A percentile compares a stretch with the other conserved stretches of the same genome.
Evolutionary conservation across 2,797 vertebrate species (phyloP).

Genomic region (Danio albolineatus): DNA sequence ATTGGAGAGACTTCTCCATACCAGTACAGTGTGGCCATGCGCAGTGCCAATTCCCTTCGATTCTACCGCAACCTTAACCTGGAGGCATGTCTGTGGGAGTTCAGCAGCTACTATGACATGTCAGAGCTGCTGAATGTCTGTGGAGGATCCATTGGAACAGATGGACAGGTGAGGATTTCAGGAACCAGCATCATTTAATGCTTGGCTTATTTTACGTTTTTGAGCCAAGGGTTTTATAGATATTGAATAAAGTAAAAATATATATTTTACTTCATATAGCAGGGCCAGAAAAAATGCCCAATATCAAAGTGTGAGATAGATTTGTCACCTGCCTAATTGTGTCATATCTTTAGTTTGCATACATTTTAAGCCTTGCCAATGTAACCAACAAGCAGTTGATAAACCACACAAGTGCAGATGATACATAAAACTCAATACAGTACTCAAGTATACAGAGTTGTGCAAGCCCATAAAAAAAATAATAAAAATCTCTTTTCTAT

Average conservation of each 20-base stretch:
- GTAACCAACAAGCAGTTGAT: no score
- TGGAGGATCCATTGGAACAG: slow-evolving; percentile 83
- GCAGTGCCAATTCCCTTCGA: slow-evolving; percentile 81
- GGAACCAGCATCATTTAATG: neutral
- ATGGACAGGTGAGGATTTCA: slow-evolving; percentile 80
- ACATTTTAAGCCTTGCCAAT: no score
- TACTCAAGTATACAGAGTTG: no score
- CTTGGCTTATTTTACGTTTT: neutral
- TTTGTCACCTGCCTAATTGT: no score
- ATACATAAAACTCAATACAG: no score
- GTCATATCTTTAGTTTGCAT: no score
- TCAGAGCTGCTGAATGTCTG: slow-evolving; percentile 86
- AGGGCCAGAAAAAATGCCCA: no score
- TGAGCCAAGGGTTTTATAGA: no score
- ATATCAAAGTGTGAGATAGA: no score
- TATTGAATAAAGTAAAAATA: neutral
- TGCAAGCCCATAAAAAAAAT: no score
- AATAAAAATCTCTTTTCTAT: no score
- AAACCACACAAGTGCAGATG: no score
- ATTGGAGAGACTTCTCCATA: slow-evolving; percentile 85
- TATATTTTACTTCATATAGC: neutral
- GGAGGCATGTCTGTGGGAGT: slow-evolving; percentile 88
- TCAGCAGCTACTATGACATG: slow-evolving; percentile 86
- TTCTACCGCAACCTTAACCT: slow-evolving; percentile 89
- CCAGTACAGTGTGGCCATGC: slow-evolving; percentile 79